These are phyloP conservation scores for Donacobius atricapilla DNA, from an alignment of 2,113 vertebrate genomes.

Conservation along the genomic window DNA sequence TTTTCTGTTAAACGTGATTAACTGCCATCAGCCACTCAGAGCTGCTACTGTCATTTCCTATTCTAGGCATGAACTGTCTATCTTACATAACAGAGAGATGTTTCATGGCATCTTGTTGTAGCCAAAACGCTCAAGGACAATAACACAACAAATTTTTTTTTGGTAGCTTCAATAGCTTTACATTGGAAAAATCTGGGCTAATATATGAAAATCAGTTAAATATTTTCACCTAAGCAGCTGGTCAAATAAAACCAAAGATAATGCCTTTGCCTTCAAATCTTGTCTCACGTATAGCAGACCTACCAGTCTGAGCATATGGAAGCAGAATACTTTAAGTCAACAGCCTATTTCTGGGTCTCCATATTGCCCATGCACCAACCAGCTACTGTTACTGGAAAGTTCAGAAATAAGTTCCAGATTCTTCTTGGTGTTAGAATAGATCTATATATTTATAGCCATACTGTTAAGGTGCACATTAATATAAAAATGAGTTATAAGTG, in stretches of 20 bases:
- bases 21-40: not conserved
- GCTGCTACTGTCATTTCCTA: not conserved
- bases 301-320: not conserved
- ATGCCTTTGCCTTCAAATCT: not conserved
- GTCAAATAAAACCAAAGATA: not conserved
- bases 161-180: not conserved
- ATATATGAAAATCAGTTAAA: not conserved
- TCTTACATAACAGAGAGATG: not conserved
- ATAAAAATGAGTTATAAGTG: not conserved
- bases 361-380: not conserved
- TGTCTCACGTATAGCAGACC: not conserved
- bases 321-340: not conserved
- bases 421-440: not conserved
- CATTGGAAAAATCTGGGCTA: not conserved
- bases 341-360: not conserved
- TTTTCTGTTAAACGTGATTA: not conserved
- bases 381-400: not conserved
- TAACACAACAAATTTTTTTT: not conserved
- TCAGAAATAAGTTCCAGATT: not conserved
- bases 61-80: not conserved
- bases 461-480: not conserved
- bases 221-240: not conserved
- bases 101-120: not conserved
- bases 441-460: not conserved
- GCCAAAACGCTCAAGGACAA: not conserved